Conservation (phyloP, 2,888 invertebrate genomes). For the Meta bourneti region DNA sequence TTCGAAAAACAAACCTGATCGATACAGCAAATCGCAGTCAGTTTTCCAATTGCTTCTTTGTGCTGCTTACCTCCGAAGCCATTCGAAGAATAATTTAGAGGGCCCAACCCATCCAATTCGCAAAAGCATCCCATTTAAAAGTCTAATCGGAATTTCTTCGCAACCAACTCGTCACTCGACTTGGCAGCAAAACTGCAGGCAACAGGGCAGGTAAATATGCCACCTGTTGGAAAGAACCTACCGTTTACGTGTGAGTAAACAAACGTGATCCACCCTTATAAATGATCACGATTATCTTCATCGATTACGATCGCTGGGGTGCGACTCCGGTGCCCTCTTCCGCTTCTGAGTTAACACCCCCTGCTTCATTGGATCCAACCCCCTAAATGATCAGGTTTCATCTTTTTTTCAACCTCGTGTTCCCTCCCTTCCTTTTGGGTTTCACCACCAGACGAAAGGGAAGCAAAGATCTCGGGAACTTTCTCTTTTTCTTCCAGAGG, state of each 20-base stretch:
- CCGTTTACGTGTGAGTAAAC: conserved; percentile 49
- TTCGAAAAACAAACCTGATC: too few species aligned
- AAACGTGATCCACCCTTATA: conserved; percentile 50
- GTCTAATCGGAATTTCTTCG: neutral
- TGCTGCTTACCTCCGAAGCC: too few species aligned
- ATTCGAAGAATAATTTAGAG: too few species aligned
- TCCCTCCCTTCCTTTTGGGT: conserved; percentile 13
- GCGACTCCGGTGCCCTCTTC: conserved; percentile 15
- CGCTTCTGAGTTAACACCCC: conserved; percentile 4
- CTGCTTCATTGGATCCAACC: conserved; percentile 12
- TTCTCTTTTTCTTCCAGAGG: neutral
- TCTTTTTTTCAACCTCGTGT: neutral
- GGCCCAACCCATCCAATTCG: neutral
- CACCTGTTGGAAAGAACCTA: conserved; percentile 52
- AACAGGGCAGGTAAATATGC: neutral
- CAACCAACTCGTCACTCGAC: neutral
- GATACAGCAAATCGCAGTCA: too few species aligned
- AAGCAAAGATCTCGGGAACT: neutral
- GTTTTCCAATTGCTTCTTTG: too few species aligned
- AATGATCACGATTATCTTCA: conserved; percentile 50
- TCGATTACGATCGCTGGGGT: conserved; percentile 25
- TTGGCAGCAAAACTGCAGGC: neutral
- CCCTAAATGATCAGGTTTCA: conserved; percentile 52
- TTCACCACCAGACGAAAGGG: neutral
- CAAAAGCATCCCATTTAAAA: neutral